These are phyloP conservation scores for Charadrius vociferus DNA, from an alignment of 2,113 vertebrate genomes.

Conservation along the genomic window DNA sequence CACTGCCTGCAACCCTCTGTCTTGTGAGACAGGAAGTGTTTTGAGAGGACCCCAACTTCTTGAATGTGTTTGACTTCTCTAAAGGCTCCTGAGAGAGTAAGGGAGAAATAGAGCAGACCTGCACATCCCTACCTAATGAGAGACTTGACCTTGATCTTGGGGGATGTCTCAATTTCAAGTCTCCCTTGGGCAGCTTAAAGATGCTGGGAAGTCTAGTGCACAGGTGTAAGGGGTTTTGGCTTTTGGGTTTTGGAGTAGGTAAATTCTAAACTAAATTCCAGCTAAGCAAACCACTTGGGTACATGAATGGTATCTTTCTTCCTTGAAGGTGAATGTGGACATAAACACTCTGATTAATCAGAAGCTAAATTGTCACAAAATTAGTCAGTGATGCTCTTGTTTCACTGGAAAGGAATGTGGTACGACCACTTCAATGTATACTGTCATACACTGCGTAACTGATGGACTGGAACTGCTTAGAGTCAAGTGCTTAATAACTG, in stretches of 20 bases:
- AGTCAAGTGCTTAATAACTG: neutral
- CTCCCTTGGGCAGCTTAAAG: neutral
- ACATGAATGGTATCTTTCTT: neutral
- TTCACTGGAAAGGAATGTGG: neutral
- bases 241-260: neutral
- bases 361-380: neutral
- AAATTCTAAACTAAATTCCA: neutral
- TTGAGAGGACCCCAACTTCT: neutral
- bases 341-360: neutral
- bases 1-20: neutral
- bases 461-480: neutral
- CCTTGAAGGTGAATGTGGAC: neutral
- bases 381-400: neutral
- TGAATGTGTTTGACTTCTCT: neutral
- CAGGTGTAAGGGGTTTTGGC: neutral
- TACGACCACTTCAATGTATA: neutral
- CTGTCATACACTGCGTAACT: neutral
- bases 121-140: neutral
- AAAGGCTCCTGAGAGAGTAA: neutral
- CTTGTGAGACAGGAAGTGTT: neutral
- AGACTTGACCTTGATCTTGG: neutral
- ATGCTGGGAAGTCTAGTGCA: neutral
- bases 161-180: rapidly evolving
- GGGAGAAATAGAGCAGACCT: neutral
- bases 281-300: neutral